Conservation (phyloP, 1,140 invertebrate genomes). For the Neodiprion pinetum region DNA sequence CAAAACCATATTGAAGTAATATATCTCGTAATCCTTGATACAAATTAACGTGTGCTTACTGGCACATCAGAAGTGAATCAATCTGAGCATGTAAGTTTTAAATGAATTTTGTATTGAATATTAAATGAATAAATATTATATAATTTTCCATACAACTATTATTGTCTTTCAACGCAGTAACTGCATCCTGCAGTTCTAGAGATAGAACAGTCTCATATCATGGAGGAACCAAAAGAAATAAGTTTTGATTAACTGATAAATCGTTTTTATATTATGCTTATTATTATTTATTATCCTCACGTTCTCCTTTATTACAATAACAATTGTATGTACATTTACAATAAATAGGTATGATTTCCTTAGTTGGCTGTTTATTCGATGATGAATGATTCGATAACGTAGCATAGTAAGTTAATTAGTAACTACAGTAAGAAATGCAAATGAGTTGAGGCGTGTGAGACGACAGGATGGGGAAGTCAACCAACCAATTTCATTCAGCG, state of each 20-base stretch:
- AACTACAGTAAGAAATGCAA: constrained; percentile 3
- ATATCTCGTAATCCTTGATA: background rate
- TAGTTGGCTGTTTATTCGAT: constrained; percentile 50
- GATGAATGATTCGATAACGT: constrained; percentile 40
- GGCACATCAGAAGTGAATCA: background rate
- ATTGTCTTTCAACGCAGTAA: background rate
- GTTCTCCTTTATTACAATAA: constrained; percentile 57
- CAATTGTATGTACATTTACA: constrained; percentile 58
- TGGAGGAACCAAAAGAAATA: no score
- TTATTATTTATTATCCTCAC: constrained; percentile 34
- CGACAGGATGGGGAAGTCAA: background rate
- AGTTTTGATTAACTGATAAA: background rate
- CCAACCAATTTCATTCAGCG: background rate
- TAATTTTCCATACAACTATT: background rate
- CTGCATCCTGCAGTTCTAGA: no score
- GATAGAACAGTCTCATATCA: no score
- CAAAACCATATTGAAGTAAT: constrained; percentile 46
- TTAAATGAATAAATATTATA: background rate
- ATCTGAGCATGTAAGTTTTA: background rate
- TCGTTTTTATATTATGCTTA: background rate
- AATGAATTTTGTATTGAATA: background rate
- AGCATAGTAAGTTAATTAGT: background rate
- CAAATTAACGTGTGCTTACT: background rate
- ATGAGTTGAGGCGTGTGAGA: background rate
- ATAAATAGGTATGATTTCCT: constrained; percentile 55